Conservation (phyloP, 2,113 vertebrate species). For the Varanus komodoensis region DNA sequence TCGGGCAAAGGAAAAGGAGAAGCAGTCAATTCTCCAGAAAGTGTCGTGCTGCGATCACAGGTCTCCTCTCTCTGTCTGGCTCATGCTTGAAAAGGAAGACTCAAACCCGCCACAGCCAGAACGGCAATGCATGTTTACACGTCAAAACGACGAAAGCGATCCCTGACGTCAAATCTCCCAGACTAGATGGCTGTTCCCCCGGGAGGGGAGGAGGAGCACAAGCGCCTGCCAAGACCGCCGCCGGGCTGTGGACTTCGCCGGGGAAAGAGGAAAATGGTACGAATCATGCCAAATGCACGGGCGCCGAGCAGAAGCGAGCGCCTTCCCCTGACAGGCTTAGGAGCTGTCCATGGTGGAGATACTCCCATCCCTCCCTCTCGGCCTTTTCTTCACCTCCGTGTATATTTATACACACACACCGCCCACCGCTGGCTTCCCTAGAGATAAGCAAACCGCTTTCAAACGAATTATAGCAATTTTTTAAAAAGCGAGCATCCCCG, state of each 20-base stretch:
- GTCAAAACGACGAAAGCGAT: conserved; percentile 90
- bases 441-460: not conserved
- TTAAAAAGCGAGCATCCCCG: not conserved
- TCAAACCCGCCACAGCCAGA: conserved; percentile 71
- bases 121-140: conserved; percentile 85
- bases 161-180: conserved; percentile 94
- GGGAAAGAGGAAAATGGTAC: no score
- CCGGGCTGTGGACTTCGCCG: not conserved
- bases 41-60: not conserved
- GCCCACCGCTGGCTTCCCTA: not conserved
- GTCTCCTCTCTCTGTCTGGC: not conserved
- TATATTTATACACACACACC: not conserved
- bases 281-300: not conserved
- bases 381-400: not conserved
- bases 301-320: conserved; percentile 39
- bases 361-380: not conserved
- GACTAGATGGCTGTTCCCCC: conserved; percentile 76
- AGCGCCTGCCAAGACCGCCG: conserved; percentile 25
- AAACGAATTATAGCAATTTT: no score
- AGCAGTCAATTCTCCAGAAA: conserved; percentile 2
- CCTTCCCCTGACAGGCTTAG: not conserved
- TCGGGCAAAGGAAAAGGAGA: not conserved
- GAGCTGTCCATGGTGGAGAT: conserved; percentile 37
- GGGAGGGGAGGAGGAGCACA: conserved; percentile 58
- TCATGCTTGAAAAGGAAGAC: conserved; percentile 55